Evolutionary conservation across 2,797 vertebrate species (phyloP), one percentile per base, ranked within the genome.

Genomic region (Pseudochaenichthys georgianus): DNA sequence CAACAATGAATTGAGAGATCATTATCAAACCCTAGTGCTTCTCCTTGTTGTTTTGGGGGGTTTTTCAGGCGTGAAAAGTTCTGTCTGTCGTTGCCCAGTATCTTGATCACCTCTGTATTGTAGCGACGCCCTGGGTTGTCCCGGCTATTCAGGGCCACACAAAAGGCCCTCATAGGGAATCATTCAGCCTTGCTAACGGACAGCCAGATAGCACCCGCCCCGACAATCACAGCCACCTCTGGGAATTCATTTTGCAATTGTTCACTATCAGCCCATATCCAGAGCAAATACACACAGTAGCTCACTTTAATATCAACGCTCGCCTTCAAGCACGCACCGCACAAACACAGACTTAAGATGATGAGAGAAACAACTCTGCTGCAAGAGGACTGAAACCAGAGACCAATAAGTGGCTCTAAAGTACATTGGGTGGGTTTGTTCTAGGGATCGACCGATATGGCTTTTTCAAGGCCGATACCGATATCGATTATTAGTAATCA

Each of bases 131-230:
- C 52, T 51, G 67, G 77, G 72, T 73, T 65, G 58, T 75, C 79
- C 64, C 13, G 3, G 69, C 80, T 61, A 89, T 92, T 92, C 83
- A 89, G 50, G 42, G 59, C 13, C 64, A 75, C 70, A 92, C 88
- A 93, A 92, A 84, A 64, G 80, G 38, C 71, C 58, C 81, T 87
- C 81, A 77, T 51, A 58, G 60, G 65, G 73, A 86, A 74, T 72
- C 85, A 89, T 78, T 90, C 83, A 89, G 65, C 77, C 83, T 76
- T 64, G 59, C 75, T 72, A 74, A 74, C 52, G 5, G 75, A 61
- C 42, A 41, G 59, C 69, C 82, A 78, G 68, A 62, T 6, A 66
- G 81, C 83, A 79, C 72, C 82, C 78, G 38, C 83, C 82, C 63
- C 13, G 63, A 86, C 84, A 91, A 88, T 89, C 77, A 70, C 86